These are phyloP conservation scores for Terebella lapidaria DNA, from an alignment of 2,888 invertebrate species.

Conservation along the genomic window DNA sequence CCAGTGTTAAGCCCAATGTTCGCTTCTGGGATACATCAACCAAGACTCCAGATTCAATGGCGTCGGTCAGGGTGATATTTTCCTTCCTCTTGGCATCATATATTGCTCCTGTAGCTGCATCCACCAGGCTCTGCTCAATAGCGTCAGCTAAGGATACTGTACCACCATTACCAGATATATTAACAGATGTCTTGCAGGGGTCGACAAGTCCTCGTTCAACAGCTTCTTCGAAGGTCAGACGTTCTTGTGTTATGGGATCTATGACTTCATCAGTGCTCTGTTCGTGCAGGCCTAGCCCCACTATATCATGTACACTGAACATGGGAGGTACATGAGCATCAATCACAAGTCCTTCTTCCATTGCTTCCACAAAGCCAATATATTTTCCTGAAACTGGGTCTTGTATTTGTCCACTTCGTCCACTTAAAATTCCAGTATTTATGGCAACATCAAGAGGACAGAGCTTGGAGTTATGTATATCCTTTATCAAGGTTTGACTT, in stretches of 20 bases:
- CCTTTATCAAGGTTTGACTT: constrained; percentile 5
- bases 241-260: constrained; percentile 25
- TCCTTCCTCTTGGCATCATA: constrained; percentile 47
- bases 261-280: constrained; percentile 13
- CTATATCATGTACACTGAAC: constrained; percentile 64
- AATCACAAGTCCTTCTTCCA: constrained; percentile 19
- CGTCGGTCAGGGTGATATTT: constrained; percentile 11
- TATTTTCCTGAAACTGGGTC: constrained; percentile 65
- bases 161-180: constrained; percentile 67
- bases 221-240: constrained; percentile 36
- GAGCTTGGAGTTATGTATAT: constrained; percentile 26
- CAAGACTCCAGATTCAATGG: constrained; percentile 14
- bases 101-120: constrained; percentile 58
- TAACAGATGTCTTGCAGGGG: constrained; percentile 27
- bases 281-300: constrained; percentile 69
- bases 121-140: constrained; percentile 15
- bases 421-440: constrained; percentile 14
- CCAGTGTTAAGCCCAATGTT: constrained; percentile 52
- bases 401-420: constrained; percentile 52
- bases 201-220: constrained; percentile 17
- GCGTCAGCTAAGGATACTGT: constrained; percentile 18
- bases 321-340: constrained; percentile 18
- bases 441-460: constrained; percentile 57
- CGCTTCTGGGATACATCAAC: constrained; percentile 8
- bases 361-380: constrained; percentile 57